These are phyloP conservation scores for Goniozus legneri DNA, from an alignment of 1,140 invertebrate genomes.

Conservation along the genomic window DNA sequence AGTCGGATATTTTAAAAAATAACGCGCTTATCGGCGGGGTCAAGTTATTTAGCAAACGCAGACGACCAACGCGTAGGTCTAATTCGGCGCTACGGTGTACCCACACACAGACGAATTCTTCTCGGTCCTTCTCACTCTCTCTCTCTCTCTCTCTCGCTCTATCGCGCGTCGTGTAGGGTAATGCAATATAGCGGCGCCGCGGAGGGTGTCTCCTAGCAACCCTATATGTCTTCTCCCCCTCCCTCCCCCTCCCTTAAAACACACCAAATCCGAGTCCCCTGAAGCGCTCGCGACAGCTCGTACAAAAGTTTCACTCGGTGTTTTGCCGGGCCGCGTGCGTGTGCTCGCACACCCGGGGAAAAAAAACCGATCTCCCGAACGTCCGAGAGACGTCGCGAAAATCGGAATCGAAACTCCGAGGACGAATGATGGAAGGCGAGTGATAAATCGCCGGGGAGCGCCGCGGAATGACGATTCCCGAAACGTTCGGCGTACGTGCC, in stretches of 20 bases:
- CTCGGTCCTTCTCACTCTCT: not conserved
- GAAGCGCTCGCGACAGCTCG: constrained; percentile 10
- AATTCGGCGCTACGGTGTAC: no score
- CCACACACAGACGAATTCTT: no score
- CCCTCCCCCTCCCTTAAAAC: constrained; percentile 30
- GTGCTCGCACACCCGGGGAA: constrained; percentile 8
- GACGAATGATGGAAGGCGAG: no score
- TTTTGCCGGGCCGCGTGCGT: constrained; percentile 23
- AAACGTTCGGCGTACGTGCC: no score
- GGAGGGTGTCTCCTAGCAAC: constrained; percentile 49
- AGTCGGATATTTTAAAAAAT: no score
- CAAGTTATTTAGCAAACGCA: no score
- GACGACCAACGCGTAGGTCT: no score
- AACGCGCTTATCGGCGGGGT: no score
- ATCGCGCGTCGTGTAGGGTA: constrained; percentile 40
- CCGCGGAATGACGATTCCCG: no score
- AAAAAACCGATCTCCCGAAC: constrained; percentile 14
- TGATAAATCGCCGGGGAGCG: no score
- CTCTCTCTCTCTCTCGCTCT: constrained; percentile 22
- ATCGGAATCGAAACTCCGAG: no score
- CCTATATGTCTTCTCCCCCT: constrained; percentile 39
- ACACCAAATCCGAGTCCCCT: constrained; percentile 38
- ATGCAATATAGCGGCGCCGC: constrained; percentile 44
- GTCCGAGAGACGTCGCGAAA: no score
- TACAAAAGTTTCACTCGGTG: constrained; percentile 17